phyloP scores from a whole-genome alignment of 2,888 invertebrate species.

The Hypercompe scribonia region DNA sequence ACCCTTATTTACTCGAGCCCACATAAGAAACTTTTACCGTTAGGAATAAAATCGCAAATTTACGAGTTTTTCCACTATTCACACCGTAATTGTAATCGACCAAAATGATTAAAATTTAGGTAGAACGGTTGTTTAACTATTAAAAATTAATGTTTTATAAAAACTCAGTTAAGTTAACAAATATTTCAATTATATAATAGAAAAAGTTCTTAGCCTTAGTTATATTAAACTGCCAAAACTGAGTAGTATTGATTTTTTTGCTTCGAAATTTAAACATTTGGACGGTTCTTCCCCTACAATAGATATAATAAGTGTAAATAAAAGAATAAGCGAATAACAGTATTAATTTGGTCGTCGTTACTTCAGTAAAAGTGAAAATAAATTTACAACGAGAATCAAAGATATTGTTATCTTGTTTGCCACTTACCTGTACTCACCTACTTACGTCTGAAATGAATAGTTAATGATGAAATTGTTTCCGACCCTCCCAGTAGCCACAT shows the following conservation, averaged over 20 bases:
- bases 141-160: not conserved
- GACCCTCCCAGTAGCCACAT: constrained; percentile 49
- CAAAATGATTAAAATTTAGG: constrained; percentile 13
- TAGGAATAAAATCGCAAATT: constrained; percentile 16
- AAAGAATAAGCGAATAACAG: constrained; percentile 66
- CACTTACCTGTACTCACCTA: constrained; percentile 46
- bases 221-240: not conserved
- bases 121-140: not conserved
- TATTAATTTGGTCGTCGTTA: constrained; percentile 71
- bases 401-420: constrained; percentile 58
- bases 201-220: not conserved
- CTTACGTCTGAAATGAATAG: constrained; percentile 60
- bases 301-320: constrained; percentile 57
- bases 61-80: constrained; percentile 15
- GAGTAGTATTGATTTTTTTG: constrained; percentile 28
- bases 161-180: not conserved
- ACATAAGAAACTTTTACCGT: constrained; percentile 18
- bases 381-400: constrained; percentile 58
- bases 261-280: constrained; percentile 38
- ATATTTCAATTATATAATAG: not conserved
- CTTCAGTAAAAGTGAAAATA: constrained; percentile 71
- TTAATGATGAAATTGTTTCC: constrained; percentile 63
- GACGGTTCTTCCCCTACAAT: constrained; percentile 53
- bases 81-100: constrained; percentile 10
- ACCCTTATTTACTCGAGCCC: constrained; percentile 18